Conservation (phyloP, 2,888 invertebrate genomes). For the Acleris cristana region DNA sequence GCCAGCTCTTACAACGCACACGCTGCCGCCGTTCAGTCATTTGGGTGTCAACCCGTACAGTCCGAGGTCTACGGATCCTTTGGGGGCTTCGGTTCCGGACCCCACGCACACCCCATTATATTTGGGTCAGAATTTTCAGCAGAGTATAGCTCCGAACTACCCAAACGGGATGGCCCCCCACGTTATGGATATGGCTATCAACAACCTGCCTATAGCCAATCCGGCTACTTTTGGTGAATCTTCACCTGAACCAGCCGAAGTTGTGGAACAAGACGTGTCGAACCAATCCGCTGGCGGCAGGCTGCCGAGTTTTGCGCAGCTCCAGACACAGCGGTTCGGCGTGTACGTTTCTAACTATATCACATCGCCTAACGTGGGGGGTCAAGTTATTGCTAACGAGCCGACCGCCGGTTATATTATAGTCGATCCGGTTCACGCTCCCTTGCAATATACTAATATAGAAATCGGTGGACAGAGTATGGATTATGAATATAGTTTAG, state of each 20-base stretch:
- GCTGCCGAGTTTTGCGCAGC: conserved; percentile 87
- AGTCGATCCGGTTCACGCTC: conserved; percentile 71
- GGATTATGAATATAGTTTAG: conserved; percentile 73
- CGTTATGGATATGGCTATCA: conserved; percentile 91
- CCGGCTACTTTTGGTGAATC: conserved; percentile 94
- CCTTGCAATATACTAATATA: conserved; percentile 66
- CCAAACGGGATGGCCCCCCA: conserved; percentile 94
- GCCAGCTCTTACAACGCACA: conserved; percentile 82
- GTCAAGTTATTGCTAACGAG: conserved; percentile 85
- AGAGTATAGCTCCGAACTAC: conserved; percentile 87
- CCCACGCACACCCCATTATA: conserved; percentile 85
- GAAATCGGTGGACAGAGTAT: conserved; percentile 63
- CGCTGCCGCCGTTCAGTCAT: conserved; percentile 84
- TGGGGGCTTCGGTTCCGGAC: conserved; percentile 83
- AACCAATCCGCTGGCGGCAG: conserved; percentile 73
- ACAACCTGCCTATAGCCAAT: conserved; percentile 86
- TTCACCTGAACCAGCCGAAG: conserved; percentile 74
- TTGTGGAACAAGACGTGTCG: conserved; percentile 77
- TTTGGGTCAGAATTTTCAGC: conserved; percentile 85
- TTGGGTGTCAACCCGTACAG: conserved; percentile 84
- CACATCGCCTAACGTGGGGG: conserved; percentile 90
- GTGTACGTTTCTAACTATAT: conserved; percentile 84
- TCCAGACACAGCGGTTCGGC: conserved; percentile 84
- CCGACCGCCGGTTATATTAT: conserved; percentile 79
- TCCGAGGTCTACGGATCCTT: conserved; percentile 84